Percentiles rank a stretch among this genome's conserved stretches.
These are phyloP conservation scores for Myrmophylax atrothorax DNA, from an alignment of 2,113 vertebrate genomes.

Conservation along the genomic window DNA sequence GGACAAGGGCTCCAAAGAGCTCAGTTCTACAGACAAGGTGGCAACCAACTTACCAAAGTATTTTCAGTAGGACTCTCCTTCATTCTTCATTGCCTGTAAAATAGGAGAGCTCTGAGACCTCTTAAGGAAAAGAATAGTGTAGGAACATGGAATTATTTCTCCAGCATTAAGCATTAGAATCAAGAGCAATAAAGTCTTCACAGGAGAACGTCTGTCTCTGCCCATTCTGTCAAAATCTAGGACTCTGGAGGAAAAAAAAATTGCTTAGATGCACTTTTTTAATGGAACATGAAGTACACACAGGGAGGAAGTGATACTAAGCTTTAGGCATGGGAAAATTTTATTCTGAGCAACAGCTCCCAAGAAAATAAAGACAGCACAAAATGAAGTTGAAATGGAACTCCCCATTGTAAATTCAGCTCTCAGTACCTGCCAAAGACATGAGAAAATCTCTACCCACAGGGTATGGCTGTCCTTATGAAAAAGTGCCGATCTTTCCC, in stretches of 20 bases:
- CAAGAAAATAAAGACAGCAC: background rate
- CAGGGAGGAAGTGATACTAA: background rate
- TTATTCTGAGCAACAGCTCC: background rate
- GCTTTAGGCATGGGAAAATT: background rate
- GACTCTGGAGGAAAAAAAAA: background rate
- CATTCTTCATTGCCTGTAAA: background rate
- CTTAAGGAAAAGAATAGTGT: background rate
- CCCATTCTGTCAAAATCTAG: background rate
- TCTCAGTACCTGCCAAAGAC: background rate
- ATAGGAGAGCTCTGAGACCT: background rate
- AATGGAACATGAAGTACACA: background rate
- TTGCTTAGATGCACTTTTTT: background rate
- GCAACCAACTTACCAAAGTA: background rate
- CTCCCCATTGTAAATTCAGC: background rate
- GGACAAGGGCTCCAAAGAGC: background rate
- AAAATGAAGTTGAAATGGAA: conserved; percentile 5
- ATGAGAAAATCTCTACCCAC: background rate
- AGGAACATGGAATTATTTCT: background rate
- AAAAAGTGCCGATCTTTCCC: background rate
- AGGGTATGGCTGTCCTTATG: background rate
- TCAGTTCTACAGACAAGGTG: background rate
- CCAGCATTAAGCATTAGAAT: background rate
- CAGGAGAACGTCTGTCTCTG: background rate
- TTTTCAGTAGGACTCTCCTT: background rate
- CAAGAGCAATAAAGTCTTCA: background rate